These are phyloP conservation scores for Hyposoter dolosus DNA, from an alignment of 2,888 invertebrate genomes.

Conservation along the genomic window DNA sequence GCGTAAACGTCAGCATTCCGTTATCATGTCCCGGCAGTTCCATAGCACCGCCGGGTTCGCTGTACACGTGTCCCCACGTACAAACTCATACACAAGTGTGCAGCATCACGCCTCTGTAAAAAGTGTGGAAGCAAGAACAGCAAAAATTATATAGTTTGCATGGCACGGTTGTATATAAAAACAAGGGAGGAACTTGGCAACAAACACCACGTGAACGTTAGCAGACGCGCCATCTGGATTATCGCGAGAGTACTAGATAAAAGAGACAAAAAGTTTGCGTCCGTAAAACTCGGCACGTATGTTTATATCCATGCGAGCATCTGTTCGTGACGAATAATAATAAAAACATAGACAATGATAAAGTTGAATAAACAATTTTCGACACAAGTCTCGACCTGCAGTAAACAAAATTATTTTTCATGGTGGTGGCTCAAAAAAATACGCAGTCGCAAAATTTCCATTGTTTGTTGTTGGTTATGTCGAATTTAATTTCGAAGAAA, in stretches of 20 bases:
- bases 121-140: constrained; percentile 56
- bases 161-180: constrained; percentile 16
- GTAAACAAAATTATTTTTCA: not conserved
- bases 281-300: not conserved
- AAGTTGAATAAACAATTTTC: not conserved
- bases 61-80: not conserved
- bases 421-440: not conserved
- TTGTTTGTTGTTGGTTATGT: not conserved
- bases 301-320: not conserved
- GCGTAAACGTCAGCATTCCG: constrained; percentile 69
- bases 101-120: constrained; percentile 36
- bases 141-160: constrained; percentile 62
- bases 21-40: constrained; percentile 58
- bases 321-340: not conserved
- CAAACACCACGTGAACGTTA: constrained; percentile 31
- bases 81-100: not conserved
- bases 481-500: not conserved
- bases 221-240: constrained; percentile 43
- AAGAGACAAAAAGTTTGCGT: constrained; percentile 7
- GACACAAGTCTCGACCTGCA: not conserved
- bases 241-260: constrained; percentile 28
- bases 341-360: not conserved
- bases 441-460: not conserved
- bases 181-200: constrained; percentile 51
- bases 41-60: constrained; percentile 11